Percentiles rank a stretch among this genome's conserved stretches.
phyloP scores from a whole-genome alignment of 2,888 invertebrate species.

The Sarcophaga caerulescens region DNA sequence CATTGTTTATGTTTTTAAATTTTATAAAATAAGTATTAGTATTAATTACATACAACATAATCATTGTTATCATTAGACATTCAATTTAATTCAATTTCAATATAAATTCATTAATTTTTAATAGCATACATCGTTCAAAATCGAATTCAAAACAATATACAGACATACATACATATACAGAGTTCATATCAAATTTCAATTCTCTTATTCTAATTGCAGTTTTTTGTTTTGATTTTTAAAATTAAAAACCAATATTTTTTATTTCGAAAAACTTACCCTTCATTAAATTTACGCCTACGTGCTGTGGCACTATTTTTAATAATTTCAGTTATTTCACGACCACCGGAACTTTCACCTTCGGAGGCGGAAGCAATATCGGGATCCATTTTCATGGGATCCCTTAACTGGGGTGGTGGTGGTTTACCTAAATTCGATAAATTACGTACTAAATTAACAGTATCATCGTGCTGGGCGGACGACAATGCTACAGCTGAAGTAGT shows the following conservation, averaged over 20 bases:
- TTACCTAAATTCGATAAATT: conserved; percentile 78
- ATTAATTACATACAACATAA: too few species aligned
- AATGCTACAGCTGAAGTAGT: conserved; percentile 48
- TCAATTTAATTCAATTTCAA: too few species aligned
- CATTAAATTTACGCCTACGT: conserved; percentile 80
- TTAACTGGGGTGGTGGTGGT: conserved; percentile 63
- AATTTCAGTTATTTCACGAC: conserved; percentile 81
- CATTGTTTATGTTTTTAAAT: not conserved
- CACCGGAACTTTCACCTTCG: conserved; percentile 82
- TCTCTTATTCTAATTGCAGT: too few species aligned
- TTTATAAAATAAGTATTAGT: not conserved
- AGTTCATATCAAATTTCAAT: too few species aligned
- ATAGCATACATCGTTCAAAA: too few species aligned
- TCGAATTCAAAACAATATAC: too few species aligned
- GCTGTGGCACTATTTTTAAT: conserved; percentile 82
- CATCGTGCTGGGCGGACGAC: conserved; percentile 75
- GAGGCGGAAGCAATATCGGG: conserved; percentile 77
- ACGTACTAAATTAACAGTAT: conserved; percentile 79
- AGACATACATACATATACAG: too few species aligned
- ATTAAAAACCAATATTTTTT: too few species aligned
- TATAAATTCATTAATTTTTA: too few species aligned
- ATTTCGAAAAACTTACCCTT: conserved; percentile 81
- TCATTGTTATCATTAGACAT: too few species aligned
- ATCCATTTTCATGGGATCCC: conserved; percentile 56
- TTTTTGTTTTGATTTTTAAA: too few species aligned